These are phyloP conservation scores for Neogale vison DNA, from an alignment of 2,113 vertebrate genomes.

Conservation along the genomic window DNA sequence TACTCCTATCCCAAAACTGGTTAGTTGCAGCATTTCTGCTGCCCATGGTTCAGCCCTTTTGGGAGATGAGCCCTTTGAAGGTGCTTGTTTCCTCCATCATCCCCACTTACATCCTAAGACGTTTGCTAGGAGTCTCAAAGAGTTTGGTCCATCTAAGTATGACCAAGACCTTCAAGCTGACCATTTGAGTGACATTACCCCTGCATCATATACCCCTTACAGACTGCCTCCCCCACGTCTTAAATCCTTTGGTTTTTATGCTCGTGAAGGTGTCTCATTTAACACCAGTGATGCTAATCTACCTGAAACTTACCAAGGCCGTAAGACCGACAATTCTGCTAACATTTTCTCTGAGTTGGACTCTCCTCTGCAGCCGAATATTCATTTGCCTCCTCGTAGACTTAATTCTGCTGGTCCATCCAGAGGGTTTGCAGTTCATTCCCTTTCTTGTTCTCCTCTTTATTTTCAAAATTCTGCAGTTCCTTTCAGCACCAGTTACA, in stretches of 20 bases:
- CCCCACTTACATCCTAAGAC: accelerated
- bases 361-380: accelerated
- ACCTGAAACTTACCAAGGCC: not conserved
- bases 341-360: accelerated
- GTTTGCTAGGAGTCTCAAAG: not conserved
- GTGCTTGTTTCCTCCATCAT: accelerated
- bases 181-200: accelerated
- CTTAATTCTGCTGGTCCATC: not conserved
- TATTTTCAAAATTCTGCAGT: not conserved
- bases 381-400: accelerated
- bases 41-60: accelerated
- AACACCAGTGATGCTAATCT: too few species aligned
- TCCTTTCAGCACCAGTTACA: accelerated
- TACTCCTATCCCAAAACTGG: accelerated
- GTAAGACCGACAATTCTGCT: accelerated
- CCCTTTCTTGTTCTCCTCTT: not conserved
- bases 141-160: not conserved
- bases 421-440: accelerated
- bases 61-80: accelerated
- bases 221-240: accelerated
- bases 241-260: accelerated
- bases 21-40: accelerated
- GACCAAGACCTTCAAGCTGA: not conserved
- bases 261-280: accelerated
- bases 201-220: accelerated